A percentile compares a stretch with the other conserved stretches of the same genome.
Evolutionary conservation across 23 tunicate genomes (phyloP).

Genomic region (Trididemnum miniatum): DNA sequence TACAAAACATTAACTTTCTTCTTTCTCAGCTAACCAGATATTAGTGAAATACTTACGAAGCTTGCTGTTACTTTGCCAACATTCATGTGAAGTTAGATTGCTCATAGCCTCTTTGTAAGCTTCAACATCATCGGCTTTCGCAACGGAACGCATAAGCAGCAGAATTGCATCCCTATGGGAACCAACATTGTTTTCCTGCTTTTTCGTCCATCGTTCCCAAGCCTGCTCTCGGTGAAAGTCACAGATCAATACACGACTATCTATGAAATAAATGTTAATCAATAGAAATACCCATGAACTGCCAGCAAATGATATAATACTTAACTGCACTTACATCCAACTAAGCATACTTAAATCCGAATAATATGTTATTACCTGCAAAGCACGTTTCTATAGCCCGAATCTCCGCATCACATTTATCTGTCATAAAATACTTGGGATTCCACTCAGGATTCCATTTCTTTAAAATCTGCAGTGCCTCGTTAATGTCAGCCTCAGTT

Average conservation of each 20-base stretch:
- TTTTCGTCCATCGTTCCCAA: conserved; percentile 45
- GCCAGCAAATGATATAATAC: too few species aligned
- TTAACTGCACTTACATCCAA: too few species aligned
- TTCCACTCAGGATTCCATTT: conserved; percentile 35
- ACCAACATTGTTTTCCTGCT: conserved; percentile 4
- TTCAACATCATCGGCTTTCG: neutral
- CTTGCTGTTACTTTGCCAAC: neutral
- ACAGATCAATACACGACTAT: conserved; percentile 14
- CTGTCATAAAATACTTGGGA: conserved; percentile 29
- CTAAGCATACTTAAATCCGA: too few species aligned
- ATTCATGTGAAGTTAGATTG: neutral
- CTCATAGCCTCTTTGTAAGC: neutral
- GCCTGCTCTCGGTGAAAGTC: conserved; percentile 52
- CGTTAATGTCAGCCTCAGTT: neutral
- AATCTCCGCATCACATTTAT: conserved; percentile 40
- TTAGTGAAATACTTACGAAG: conserved; percentile 9
- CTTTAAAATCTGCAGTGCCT: conserved; percentile 27
- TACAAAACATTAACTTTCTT: neutral
- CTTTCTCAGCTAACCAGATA: neutral
- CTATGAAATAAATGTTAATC: too few species aligned
- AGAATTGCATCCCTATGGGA: neutral
- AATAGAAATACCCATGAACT: too few species aligned
- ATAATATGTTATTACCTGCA: too few species aligned
- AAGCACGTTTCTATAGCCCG: conserved; percentile 21
- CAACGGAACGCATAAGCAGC: neutral